These are phyloP conservation scores for Pachypsylla venusta DNA, from an alignment of 1,140 invertebrate genomes.

Conservation along the genomic window DNA sequence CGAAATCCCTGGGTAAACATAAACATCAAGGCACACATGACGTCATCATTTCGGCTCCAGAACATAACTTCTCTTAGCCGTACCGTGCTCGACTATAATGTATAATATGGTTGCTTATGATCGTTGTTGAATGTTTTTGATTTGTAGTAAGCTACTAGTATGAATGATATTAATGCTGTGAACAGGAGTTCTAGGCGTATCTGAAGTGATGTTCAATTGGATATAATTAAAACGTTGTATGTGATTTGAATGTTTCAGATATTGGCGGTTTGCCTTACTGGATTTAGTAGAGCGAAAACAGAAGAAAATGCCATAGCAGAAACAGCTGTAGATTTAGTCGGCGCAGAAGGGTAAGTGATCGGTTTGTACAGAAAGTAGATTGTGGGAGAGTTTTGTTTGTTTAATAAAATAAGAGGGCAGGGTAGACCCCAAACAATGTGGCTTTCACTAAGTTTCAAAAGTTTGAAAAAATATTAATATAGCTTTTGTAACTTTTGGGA, in stretches of 20 bases:
- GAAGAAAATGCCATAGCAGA: slow-evolving; percentile 1
- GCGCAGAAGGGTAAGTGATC: slow-evolving; percentile 3
- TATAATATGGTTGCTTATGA: too few relatives aligned
- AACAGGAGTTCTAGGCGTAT: too few relatives aligned
- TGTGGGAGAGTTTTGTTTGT: background rate
- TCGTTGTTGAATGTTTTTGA: too few relatives aligned
- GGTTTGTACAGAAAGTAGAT: background rate
- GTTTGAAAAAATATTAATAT: slow-evolving; percentile 5
- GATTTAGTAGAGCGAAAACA: background rate
- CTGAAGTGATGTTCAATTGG: too few relatives aligned
- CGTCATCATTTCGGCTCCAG: too few relatives aligned
- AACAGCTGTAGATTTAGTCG: background rate
- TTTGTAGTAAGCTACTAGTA: too few relatives aligned
- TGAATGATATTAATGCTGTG: too few relatives aligned
- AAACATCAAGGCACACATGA: too few relatives aligned
- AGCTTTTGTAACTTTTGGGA: slow-evolving; percentile 1
- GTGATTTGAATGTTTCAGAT: background rate
- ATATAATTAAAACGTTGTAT: too few relatives aligned
- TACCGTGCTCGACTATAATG: too few relatives aligned
- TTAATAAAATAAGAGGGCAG: background rate
- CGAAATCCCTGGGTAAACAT: too few relatives aligned
- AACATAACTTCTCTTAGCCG: too few relatives aligned
- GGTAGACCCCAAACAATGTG: slow-evolving; percentile 7
- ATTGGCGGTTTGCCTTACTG: slow-evolving; percentile 1
- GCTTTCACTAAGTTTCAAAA: background rate